Percentiles rank a stretch among this genome's conserved stretches.
These are phyloP conservation scores for Psittacula cyanocephala DNA, from an alignment of 2,113 vertebrate species.

Conservation along the genomic window DNA sequence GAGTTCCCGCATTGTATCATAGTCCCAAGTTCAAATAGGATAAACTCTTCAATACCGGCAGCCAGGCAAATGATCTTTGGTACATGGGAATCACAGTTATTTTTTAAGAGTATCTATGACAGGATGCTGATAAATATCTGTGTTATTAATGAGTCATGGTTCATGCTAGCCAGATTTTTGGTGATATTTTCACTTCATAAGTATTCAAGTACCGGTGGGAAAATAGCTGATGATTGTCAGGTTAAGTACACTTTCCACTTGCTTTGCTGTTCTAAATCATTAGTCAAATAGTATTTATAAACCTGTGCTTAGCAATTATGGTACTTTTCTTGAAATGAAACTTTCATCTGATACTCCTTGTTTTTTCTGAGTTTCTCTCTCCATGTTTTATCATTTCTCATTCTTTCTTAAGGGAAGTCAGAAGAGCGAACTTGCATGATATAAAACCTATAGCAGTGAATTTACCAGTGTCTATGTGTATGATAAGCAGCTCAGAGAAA, in stretches of 20 bases:
- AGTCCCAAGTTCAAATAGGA: not conserved
- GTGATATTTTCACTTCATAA: not conserved
- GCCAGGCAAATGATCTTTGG: not conserved
- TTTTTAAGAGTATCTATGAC: not conserved
- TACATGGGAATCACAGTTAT: not conserved
- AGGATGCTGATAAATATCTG: constrained; percentile 47
- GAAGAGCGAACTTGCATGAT: not conserved
- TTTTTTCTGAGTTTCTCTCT: not conserved
- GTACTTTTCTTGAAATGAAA: not conserved
- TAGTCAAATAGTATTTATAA: constrained; percentile 39
- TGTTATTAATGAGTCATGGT: constrained; percentile 42
- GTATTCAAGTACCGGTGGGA: not conserved
- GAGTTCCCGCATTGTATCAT: not conserved
- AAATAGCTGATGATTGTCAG: constrained; percentile 39
- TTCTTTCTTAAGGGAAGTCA: not conserved
- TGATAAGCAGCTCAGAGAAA: not conserved
- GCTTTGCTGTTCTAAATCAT: not conserved
- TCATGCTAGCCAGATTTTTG: not conserved
- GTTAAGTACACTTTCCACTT: constrained; percentile 28
- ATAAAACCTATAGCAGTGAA: not conserved
- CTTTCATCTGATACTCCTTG: not conserved
- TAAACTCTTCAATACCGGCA: not conserved
- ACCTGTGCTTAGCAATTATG: not conserved
- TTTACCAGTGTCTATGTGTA: not conserved
- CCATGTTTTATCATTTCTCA: not conserved